Evolutionary conservation across 2,797 vertebrate genomes (phyloP), one percentile per base, ranked within the genome.

Genomic region (Tokudaia tokunoshimensis): DNA sequence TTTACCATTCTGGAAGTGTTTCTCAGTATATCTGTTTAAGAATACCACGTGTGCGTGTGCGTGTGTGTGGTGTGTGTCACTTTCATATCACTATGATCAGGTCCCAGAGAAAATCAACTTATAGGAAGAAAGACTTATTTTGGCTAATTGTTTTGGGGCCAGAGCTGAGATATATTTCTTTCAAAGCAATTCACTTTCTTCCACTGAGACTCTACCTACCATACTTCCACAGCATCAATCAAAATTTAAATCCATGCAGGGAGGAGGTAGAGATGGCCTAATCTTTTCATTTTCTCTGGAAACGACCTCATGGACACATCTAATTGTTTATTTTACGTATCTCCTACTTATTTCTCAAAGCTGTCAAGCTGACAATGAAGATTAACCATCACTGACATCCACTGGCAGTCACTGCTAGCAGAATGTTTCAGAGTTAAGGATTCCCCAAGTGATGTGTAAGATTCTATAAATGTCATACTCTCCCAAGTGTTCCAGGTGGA

Each of bases 401-500:
- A 84, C 0, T 41, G 26, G 55, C 76, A 95, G 85, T 29, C 93
- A 72, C 6, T 7, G 6, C 75, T n/a, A 63, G 2, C n/a, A 90
- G 29, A 78, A 24, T 4, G 3, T 61, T 63, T 79, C 83, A 90
- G 70, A 96, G 96, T 76, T 57, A 79, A 94, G 17, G 47, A 89
- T 29, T 50, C 86, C 95, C 29, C 87, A 34, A 85, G 6, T 22
- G 94, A 19, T 44, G 10, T 78, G 20, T 70, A 67, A 85, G 20
- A 74, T 47, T 83, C 14, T 81, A 10, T 83, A 76, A 92, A 95
- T 92, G 34, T 86, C 93, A 79, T 31, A 82, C 17, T 90, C 47
- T 86, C 97, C 78, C 47, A 84, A 65, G 82, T 84, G 24, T 84
- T 63, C 34, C n/a, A 85, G 95, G 63, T 44, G 31, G n/a, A 98